These are phyloP conservation scores for Ruditapes philippinarum DNA, from an alignment of 1,140 invertebrate species.

Conservation along the genomic window DNA sequence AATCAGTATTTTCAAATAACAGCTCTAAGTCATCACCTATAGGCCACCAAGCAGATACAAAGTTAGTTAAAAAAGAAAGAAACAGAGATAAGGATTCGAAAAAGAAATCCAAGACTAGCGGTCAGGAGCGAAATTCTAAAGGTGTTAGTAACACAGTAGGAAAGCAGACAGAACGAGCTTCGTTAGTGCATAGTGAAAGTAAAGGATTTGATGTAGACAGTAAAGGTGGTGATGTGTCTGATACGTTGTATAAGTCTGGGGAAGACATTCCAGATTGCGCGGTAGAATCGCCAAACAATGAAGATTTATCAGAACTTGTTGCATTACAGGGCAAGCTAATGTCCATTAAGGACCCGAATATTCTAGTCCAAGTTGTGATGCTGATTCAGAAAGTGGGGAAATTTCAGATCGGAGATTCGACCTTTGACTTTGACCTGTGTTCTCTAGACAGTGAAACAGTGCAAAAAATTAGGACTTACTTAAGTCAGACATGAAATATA, in stretches of 20 bases:
- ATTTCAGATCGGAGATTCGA: constrained; percentile 43
- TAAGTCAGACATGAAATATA: constrained; percentile 46
- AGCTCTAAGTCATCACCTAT: constrained; percentile 2
- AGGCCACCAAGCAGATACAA: neutral
- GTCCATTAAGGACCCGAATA: constrained; percentile 40
- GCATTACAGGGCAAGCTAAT: constrained; percentile 51
- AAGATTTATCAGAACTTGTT: constrained; percentile 51
- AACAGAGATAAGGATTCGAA: neutral
- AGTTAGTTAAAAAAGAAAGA: neutral
- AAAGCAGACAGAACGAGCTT: neutral
- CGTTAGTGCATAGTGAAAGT: constrained; percentile 45
- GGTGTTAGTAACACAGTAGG: neutral
- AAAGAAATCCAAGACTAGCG: neutral
- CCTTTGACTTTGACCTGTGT: constrained; percentile 68
- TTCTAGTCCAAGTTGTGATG: constrained; percentile 56
- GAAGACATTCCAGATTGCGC: neutral
- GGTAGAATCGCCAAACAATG: constrained; percentile 34
- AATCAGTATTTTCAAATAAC: neutral
- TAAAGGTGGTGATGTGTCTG: neutral
- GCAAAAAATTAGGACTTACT: constrained; percentile 15
- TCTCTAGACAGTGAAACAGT: constrained; percentile 54
- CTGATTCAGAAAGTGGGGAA: constrained; percentile 57
- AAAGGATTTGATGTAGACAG: constrained; percentile 15
- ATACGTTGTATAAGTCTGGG: neutral
- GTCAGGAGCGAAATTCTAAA: neutral